Evolutionary conservation across 2,797 vertebrate genomes (phyloP).

Genomic region (Craterocephalus amniculus): DNA sequence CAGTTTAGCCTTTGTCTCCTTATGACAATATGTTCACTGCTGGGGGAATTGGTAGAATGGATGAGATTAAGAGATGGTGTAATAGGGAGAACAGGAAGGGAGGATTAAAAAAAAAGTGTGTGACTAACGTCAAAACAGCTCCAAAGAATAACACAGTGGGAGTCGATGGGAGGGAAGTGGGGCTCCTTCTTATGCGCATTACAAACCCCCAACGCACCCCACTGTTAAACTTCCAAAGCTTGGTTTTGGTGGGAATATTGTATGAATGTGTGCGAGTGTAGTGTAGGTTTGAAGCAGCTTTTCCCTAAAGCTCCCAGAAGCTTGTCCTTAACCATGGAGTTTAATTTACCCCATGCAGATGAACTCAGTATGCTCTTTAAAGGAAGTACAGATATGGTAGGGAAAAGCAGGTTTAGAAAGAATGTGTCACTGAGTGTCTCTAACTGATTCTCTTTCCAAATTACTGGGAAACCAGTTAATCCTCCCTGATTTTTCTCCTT

Average conservation of each 20-base stretch:
- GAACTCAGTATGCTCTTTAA: constrained; percentile 55
- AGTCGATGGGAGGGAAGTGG: constrained; percentile 54
- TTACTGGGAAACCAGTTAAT: constrained; percentile 4
- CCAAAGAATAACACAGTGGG: constrained; percentile 74
- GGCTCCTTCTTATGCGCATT: constrained; percentile 77
- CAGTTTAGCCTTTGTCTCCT: constrained; percentile 22
- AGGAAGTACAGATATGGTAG: constrained; percentile 38
- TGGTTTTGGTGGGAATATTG: constrained; percentile 40
- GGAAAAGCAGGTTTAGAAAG: constrained; percentile 33
- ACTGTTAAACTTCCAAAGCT: constrained; percentile 68
- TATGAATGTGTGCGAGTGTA: constrained; percentile 29
- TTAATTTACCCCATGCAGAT: constrained; percentile 77
- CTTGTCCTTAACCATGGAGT: constrained; percentile 63
- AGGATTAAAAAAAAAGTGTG: constrained; percentile 68
- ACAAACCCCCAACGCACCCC: constrained; percentile 73
- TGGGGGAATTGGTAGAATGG: constrained; percentile 38
- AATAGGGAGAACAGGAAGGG: constrained; percentile 68
- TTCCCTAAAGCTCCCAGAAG: constrained; percentile 48
- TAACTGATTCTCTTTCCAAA: constrained; percentile 33
- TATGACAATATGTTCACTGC: constrained; percentile 48
- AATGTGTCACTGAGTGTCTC: constrained; percentile 19
- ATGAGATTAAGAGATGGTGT: constrained; percentile 71
- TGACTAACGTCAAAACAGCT: constrained; percentile 73
- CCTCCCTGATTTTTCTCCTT: not conserved
- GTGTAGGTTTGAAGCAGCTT: constrained; percentile 48